Base-by-base conservation (phyloP, 2,888 invertebrate species). In the Ochlodes sylvanus region DNA sequence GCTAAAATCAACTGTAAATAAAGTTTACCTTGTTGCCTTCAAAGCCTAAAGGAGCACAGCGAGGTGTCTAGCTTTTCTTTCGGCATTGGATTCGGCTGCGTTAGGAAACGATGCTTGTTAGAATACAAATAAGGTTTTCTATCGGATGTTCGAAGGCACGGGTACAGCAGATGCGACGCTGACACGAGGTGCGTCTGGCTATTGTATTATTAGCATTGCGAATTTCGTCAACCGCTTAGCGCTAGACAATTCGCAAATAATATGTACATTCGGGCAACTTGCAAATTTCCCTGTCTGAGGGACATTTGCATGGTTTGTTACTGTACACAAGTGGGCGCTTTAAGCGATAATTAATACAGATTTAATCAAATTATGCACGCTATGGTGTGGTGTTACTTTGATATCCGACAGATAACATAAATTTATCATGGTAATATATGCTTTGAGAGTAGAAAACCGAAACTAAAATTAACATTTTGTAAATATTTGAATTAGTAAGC, bases 181-280 rank as follows among this genome's bases (percentile, higher is more conserved):
- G 74, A 79, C 78, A 82, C 82, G 83, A 88, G 86, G 83, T 88
- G 85, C 84, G 89, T 88, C 88, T 88, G 87, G 83, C 85, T 80
- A 88, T 87, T 89, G 87, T 89, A 88, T 89, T 87, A 90, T 89
- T 89, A 88, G 88, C 88, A 89, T 84, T 88, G 85, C 85, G 88
- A 87, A 90, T 89, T 89, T 89, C 85, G 87, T 88, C 88, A 88
- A 86, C 84, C 85, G 82, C 79, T 83, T 80, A 81, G 79, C 78
- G 79, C 84, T 87, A 88, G 85, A 86, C 84, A 79, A 80, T 86
- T 85, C 81, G 85, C 83, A 88, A 89, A 88, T 83, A n/a, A n/a
- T n/a, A n/a, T n/a, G n/a, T n/a, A 87, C 84, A 85, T 85, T 83
- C 81, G 83, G 82, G 80, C 81, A 80, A 80, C 84, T 90, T 90